These are phyloP conservation scores for Porites lutea DNA, from an alignment of 64 coral and sea anemone genomes.

Conservation along the genomic window DNA sequence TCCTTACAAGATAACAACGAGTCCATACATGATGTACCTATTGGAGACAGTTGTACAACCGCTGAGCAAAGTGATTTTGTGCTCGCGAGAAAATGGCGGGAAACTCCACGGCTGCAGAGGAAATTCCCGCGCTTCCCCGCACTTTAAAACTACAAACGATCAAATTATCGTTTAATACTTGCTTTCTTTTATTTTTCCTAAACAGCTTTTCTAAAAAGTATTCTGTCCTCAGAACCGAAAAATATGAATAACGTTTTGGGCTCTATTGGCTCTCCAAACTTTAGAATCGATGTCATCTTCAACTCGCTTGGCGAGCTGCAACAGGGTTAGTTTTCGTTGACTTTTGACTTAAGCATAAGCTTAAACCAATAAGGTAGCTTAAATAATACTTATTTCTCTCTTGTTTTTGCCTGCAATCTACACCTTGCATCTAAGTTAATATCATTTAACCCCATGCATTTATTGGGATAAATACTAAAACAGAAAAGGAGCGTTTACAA, in stretches of 20 bases:
- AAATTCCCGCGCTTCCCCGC: neutral
- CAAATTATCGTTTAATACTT: no score
- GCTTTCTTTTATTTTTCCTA: no score
- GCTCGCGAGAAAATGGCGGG: slow-evolving; percentile 30
- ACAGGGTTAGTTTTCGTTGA: slow-evolving; percentile 43
- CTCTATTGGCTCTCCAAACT: slow-evolving; percentile 62
- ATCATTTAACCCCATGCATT: no score
- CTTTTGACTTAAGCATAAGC: no score
- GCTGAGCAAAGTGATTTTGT: neutral
- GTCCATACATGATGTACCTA: neutral
- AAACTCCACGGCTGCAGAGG: neutral
- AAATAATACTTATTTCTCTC: no score
- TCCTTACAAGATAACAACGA: neutral
- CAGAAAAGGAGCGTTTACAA: slow-evolving; percentile 54
- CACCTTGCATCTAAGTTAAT: no score
- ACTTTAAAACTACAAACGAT: no score
- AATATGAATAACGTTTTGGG: slow-evolving; percentile 1
- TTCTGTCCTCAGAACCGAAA: neutral
- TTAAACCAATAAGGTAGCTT: no score
- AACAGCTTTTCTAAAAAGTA: no score
- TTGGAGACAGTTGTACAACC: neutral
- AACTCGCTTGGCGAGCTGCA: slow-evolving; percentile 79
- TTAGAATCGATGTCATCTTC: slow-evolving; percentile 84
- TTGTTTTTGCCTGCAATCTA: no score
- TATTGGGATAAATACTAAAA: no score